These are phyloP conservation scores for Scytalopus superciliaris DNA, from an alignment of 2,113 vertebrate genomes.

Conservation along the genomic window DNA sequence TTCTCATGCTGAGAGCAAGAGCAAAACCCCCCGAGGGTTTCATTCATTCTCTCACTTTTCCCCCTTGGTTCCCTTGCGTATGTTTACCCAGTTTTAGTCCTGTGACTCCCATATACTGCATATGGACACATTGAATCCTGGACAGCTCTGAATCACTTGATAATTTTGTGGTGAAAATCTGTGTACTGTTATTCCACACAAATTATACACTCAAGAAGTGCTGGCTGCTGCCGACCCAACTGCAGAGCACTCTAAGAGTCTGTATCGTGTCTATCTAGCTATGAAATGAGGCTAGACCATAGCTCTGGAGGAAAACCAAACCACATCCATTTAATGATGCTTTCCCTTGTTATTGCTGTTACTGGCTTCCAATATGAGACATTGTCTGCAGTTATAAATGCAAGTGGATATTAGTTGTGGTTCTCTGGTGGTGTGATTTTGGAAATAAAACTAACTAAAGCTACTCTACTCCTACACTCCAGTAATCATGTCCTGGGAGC, in stretches of 20 bases:
- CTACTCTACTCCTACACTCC: not conserved
- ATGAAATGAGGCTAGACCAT: not conserved
- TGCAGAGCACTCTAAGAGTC: not conserved
- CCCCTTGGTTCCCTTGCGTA: fast-evolving
- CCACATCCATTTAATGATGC: not conserved
- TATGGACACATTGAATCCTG: not conserved
- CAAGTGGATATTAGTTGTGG: not conserved
- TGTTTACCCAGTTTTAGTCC: not conserved
- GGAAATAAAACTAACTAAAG: not conserved
- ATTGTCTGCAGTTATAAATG: not conserved
- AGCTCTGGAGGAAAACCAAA: not conserved
- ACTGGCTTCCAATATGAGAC: not conserved
- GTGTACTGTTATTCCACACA: not conserved
- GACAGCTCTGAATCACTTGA: not conserved
- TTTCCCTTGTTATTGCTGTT: not conserved
- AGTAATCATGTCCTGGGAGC: not conserved
- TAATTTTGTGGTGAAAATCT: not conserved
- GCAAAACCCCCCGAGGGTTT: not conserved
- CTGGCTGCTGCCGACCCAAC: not conserved
- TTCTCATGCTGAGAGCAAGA: not conserved
- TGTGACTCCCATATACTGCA: not conserved
- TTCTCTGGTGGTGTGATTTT: not conserved
- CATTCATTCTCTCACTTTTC: not conserved
- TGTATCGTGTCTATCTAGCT: not conserved
- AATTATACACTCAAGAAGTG: not conserved